These are phyloP conservation scores for Piprites chloris DNA, from an alignment of 2,113 vertebrate genomes.

Conservation along the genomic window DNA sequence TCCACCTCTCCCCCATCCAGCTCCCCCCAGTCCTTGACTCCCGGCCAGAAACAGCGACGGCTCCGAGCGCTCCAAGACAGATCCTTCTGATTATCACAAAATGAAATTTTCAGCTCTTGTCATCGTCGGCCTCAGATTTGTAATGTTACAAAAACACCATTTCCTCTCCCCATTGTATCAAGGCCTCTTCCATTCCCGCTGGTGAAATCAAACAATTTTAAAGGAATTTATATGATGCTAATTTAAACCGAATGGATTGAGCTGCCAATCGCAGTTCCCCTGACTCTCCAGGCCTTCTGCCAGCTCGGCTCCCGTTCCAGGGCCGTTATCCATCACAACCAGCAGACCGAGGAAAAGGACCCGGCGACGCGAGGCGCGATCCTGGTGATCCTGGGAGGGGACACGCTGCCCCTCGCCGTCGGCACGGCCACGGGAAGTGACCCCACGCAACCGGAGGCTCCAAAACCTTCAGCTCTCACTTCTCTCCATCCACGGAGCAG, in stretches of 20 bases:
- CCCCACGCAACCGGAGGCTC: rapidly evolving
- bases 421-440: background rate
- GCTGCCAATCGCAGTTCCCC: conserved; percentile 10
- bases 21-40: background rate
- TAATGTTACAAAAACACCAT: conserved; percentile 1
- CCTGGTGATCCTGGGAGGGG: background rate
- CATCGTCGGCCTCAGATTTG: background rate
- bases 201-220: conserved; percentile 40
- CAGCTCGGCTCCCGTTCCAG: background rate
- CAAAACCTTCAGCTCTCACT: background rate
- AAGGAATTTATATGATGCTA: conserved; percentile 36
- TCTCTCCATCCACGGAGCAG: rapidly evolving
- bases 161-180: conserved; percentile 9
- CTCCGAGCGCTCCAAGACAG: background rate
- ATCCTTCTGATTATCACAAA: conserved; percentile 11
- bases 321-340: background rate
- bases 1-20: background rate
- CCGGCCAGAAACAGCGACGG: background rate
- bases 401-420: background rate
- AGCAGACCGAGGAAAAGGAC: background rate
- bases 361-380: rapidly evolving
- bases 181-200: background rate
- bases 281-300: background rate
- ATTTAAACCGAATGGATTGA: conserved; percentile 1
- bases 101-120: conserved; percentile 14